Evolutionary conservation across 2,888 invertebrate species (phyloP).

Genomic region (Amphipyra tragopoginis): DNA sequence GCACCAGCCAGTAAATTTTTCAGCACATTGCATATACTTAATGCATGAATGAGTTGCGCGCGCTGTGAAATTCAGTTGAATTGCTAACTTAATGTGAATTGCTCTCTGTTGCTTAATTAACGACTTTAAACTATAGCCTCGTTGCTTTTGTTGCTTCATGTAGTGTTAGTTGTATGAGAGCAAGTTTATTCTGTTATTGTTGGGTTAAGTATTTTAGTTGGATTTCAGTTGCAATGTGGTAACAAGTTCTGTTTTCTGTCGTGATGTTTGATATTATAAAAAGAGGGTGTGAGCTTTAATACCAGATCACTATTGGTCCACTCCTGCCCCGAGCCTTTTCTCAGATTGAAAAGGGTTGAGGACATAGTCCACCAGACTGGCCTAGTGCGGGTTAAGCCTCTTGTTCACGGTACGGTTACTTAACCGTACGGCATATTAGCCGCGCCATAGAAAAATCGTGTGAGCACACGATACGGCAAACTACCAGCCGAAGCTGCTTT

Average conservation of each 20-base stretch:
- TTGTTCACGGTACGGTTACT: too few relatives aligned
- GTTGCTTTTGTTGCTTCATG: slow-evolving; percentile 29
- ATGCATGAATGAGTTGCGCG: slow-evolving; percentile 49
- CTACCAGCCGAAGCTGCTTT: too few relatives aligned
- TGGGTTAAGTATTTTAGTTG: neutral
- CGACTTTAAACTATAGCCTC: slow-evolving; percentile 36
- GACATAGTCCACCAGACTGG: too few relatives aligned
- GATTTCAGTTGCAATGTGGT: neutral
- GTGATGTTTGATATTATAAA: too few relatives aligned
- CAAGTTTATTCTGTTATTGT: slow-evolving; percentile 3
- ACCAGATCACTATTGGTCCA: too few relatives aligned
- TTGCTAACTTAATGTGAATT: slow-evolving; percentile 51
- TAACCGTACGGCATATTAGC: too few relatives aligned
- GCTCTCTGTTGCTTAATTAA: slow-evolving; percentile 56
- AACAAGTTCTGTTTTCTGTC: neutral
- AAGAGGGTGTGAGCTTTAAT: too few relatives aligned
- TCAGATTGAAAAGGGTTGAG: too few relatives aligned
- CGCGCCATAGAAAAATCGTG: too few relatives aligned
- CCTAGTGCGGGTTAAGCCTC: too few relatives aligned
- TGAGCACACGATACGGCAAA: too few relatives aligned
- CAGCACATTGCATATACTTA: slow-evolving; percentile 48
- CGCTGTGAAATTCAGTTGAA: slow-evolving; percentile 38
- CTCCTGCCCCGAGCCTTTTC: too few relatives aligned
- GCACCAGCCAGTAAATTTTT: slow-evolving; percentile 50
- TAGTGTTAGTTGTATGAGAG: slow-evolving; percentile 1